Evolutionary conservation across 2,797 vertebrate species (phyloP).

Genomic region (Enoplosus armatus): DNA sequence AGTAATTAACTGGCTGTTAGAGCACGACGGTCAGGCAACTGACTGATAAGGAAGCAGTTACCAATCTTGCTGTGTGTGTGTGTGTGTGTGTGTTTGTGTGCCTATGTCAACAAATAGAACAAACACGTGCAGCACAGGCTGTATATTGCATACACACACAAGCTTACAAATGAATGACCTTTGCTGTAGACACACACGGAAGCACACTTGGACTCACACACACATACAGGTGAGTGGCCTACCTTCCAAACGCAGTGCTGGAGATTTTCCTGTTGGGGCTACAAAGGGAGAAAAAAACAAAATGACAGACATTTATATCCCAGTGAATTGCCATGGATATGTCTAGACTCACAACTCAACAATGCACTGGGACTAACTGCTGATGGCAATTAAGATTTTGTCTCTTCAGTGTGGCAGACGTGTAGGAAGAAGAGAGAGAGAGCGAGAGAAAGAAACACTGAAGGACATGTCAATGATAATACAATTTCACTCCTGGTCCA

Average conservation of each 20-base stretch:
- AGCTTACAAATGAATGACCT: slow-evolving; percentile 33
- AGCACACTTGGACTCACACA: slow-evolving; percentile 7
- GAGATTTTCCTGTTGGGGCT: slow-evolving; percentile 97
- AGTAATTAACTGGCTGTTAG: slow-evolving; percentile 58
- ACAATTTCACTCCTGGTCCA: slow-evolving; percentile 38
- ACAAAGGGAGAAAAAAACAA: slow-evolving; percentile 58
- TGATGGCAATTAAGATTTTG: slow-evolving; percentile 38
- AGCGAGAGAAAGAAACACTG: slow-evolving; percentile 33
- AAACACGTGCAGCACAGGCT: slow-evolving; percentile 22
- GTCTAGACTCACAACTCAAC: slow-evolving; percentile 21
- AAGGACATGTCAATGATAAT: slow-evolving; percentile 58
- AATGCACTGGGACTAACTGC: slow-evolving; percentile 13
- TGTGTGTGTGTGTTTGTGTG: background rate
- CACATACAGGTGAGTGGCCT: slow-evolving; percentile 64
- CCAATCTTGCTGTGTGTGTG: slow-evolving; percentile 8
- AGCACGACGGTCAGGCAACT: background rate
- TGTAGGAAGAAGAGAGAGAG: slow-evolving; percentile 14
- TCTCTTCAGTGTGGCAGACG: slow-evolving; percentile 19
- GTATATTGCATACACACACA: slow-evolving; percentile 29
- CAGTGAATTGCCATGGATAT: slow-evolving; percentile 1
- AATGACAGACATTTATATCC: slow-evolving; percentile 17
- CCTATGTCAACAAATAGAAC: slow-evolving; percentile 43
- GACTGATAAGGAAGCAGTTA: slow-evolving; percentile 52
- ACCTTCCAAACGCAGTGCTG: slow-evolving; percentile 98
- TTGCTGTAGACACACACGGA: slow-evolving; percentile 2